Conservation (phyloP, 92 coral and sea anemone genomes). For the Paragorgia papillata region DNA sequence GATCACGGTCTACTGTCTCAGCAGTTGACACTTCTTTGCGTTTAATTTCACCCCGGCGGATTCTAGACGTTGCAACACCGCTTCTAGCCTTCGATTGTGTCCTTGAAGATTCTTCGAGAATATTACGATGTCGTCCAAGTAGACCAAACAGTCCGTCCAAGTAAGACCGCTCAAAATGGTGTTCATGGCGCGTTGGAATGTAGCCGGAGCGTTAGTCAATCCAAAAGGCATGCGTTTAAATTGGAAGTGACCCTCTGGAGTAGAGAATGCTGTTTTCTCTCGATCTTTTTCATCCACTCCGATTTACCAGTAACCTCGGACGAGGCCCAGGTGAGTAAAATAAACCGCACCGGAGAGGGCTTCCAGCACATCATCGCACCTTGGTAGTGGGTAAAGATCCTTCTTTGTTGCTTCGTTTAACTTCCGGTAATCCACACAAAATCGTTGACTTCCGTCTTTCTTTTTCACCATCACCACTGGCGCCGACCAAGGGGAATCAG, state of each 20-base stretch:
- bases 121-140: conserved; percentile 50
- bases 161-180: conserved; percentile 27
- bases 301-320: conserved; percentile 39
- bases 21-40: conserved; percentile 41
- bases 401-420: conserved; percentile 49
- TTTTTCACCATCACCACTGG: not conserved
- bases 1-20: no score
- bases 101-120: conserved; percentile 33
- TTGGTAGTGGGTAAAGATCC: conserved; percentile 55
- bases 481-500: no score
- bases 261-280: conserved; percentile 53
- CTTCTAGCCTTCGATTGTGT: conserved; percentile 40
- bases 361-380: conserved; percentile 51
- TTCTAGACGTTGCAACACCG: conserved; percentile 35
- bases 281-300: conserved; percentile 32
- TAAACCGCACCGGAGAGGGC: conserved; percentile 42
- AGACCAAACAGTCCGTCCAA: conserved; percentile 40
- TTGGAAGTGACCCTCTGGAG: conserved; percentile 53
- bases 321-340: conserved; percentile 47
- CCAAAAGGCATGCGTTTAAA: conserved; percentile 43
- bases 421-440: conserved; percentile 49
- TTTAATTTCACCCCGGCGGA: conserved; percentile 55
- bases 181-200: conserved; percentile 39
- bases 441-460: not conserved
- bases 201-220: conserved; percentile 46